Conservation (phyloP, 2,797 vertebrate species). For the Chromobotia macracanthus region DNA sequence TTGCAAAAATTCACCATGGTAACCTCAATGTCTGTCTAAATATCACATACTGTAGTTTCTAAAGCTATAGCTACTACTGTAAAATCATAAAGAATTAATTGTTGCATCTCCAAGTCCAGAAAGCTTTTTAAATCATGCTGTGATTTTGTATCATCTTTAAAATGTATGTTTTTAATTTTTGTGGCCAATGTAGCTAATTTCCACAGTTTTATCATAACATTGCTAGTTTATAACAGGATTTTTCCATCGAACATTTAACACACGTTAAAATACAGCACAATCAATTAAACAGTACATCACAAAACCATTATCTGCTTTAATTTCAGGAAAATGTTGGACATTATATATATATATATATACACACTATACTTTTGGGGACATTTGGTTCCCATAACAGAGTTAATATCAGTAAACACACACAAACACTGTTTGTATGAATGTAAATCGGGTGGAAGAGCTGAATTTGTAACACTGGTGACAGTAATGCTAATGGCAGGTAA, state of each 20-base stretch:
- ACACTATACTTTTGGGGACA: too few species aligned
- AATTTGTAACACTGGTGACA: constrained; percentile 61
- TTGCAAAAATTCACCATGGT: neutral
- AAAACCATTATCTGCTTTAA: neutral
- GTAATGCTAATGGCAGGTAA: constrained; percentile 61
- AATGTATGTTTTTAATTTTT: too few species aligned
- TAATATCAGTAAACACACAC: too few species aligned
- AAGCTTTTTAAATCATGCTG: neutral
- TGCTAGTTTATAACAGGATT: too few species aligned
- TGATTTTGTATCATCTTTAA: neutral
- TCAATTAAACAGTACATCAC: neutral
- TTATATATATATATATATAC: too few species aligned
- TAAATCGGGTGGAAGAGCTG: constrained; percentile 57
- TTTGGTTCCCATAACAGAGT: too few species aligned
- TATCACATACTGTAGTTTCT: neutral
- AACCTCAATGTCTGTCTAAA: neutral
- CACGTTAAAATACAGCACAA: too few species aligned
- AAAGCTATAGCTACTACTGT: neutral
- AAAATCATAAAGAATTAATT: neutral
- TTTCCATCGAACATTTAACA: too few species aligned
- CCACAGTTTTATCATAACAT: too few species aligned
- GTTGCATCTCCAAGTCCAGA: too few species aligned
- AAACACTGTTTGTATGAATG: constrained; percentile 49
- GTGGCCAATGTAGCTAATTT: too few species aligned
- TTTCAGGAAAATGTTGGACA: too few species aligned